Evolutionary conservation across 2,888 invertebrate species (phyloP).

Genomic region (Hypercompe scribonia): DNA sequence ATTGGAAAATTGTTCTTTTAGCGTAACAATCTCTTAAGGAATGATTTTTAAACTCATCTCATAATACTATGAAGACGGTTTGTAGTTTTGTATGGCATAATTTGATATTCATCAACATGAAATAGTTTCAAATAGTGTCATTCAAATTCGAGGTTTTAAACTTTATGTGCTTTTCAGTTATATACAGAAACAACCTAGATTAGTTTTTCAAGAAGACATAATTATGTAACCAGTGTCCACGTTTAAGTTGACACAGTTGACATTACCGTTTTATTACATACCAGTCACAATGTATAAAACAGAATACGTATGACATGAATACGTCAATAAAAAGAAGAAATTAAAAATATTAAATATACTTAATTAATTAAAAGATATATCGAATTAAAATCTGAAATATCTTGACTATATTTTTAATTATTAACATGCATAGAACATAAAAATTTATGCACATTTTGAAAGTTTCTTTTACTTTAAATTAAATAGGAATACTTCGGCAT

Average conservation of each 20-base stretch:
- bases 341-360: neutral
- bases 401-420: neutral
- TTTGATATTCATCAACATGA: conserved; percentile 28
- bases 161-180: neutral
- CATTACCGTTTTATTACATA: too few relatives aligned
- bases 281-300: too few relatives aligned
- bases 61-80: neutral
- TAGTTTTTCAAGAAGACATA: neutral
- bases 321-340: neutral
- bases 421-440: neutral
- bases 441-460: neutral
- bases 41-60: neutral
- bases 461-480: neutral
- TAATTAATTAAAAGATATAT: neutral
- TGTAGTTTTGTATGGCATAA: conserved; percentile 1
- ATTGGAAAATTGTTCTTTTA: neutral
- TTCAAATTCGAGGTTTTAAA: neutral
- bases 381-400: neutral
- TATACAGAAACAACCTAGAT: neutral
- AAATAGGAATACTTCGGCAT: neutral
- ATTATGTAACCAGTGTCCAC: neutral
- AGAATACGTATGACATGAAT: neutral
- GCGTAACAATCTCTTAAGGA: neutral
- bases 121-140: neutral
- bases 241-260: too few relatives aligned